Percentiles rank a stretch among this genome's conserved stretches.
These are phyloP conservation scores for Ephydatia muelleri DNA, from an alignment of 37 sponge, comb jelly and placozoan species.

Conservation along the genomic window DNA sequence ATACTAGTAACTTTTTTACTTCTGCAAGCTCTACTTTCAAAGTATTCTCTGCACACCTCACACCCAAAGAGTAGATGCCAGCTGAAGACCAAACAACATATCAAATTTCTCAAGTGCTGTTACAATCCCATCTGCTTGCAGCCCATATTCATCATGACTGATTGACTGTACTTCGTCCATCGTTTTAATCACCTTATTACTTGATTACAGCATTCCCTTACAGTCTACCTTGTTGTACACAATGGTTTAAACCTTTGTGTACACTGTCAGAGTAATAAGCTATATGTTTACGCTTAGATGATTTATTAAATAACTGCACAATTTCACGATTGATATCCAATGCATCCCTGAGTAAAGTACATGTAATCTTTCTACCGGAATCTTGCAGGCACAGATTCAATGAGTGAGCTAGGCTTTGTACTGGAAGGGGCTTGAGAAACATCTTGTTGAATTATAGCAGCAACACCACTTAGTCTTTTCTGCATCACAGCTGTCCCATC, in stretches of 20 bases:
- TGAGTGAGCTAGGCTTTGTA: slow-evolving; percentile 73
- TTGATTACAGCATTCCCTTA: slow-evolving; percentile 40
- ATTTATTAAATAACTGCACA: slow-evolving; percentile 36
- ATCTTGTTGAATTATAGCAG: slow-evolving; percentile 46
- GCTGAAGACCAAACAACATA: slow-evolving; percentile 59
- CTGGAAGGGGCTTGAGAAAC: slow-evolving; percentile 54
- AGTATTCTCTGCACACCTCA: neutral
- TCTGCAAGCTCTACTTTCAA: neutral
- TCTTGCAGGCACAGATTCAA: slow-evolving; percentile 71
- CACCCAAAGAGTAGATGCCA: slow-evolving; percentile 55
- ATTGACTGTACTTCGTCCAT: slow-evolving; percentile 58
- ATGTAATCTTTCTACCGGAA: slow-evolving; percentile 36
- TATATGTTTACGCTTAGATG: slow-evolving; percentile 58
- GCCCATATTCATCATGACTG: slow-evolving; percentile 64
- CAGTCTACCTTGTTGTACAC: slow-evolving; percentile 71
- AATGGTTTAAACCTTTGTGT: slow-evolving; percentile 39
- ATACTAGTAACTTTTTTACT: too few species aligned
- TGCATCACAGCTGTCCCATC: slow-evolving; percentile 67
- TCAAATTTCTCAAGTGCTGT: slow-evolving; percentile 50
- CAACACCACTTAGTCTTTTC: slow-evolving; percentile 50
- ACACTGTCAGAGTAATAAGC: slow-evolving; percentile 7
- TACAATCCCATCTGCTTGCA: slow-evolving; percentile 61
- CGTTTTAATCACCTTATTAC: slow-evolving; percentile 43
- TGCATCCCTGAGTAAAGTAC: slow-evolving; percentile 38
- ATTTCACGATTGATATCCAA: slow-evolving; percentile 58